These are phyloP conservation scores for Parotocinclus haroldoi DNA, from an alignment of 2,797 vertebrate genomes.

Conservation along the genomic window DNA sequence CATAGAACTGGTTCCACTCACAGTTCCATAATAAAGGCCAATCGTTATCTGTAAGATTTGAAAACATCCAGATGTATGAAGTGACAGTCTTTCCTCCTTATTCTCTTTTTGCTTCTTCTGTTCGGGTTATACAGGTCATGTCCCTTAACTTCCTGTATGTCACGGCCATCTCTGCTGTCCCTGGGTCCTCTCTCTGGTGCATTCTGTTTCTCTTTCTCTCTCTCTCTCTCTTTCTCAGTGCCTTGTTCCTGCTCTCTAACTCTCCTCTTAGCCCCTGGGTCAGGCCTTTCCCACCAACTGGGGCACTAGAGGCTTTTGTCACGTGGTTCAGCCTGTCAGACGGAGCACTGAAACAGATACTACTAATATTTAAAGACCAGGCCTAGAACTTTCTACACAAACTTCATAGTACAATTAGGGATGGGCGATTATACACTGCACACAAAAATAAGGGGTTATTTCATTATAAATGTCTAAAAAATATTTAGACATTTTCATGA, in stretches of 20 bases:
- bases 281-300: constrained; percentile 49
- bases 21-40: too few relatives aligned
- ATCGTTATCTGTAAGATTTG: background rate
- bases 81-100: background rate
- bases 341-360: constrained; percentile 28
- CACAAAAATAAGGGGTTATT: too few relatives aligned
- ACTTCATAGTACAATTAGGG: too few relatives aligned
- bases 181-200: background rate
- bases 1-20: too few relatives aligned
- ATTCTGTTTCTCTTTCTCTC: constrained; percentile 3
- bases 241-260: constrained; percentile 28
- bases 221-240: constrained; percentile 13
- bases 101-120: background rate
- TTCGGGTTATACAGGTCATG: constrained; percentile 24
- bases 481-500: too few relatives aligned
- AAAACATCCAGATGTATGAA: background rate
- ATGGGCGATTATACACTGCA: too few relatives aligned
- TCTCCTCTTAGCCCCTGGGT: constrained; percentile 36
- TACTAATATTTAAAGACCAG: constrained; percentile 9
- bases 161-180: constrained; percentile 17
- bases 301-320: constrained; percentile 37
- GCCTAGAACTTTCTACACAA: too few relatives aligned
- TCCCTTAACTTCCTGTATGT: constrained; percentile 38
- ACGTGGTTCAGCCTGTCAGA: constrained; percentile 25
- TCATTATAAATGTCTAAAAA: too few relatives aligned